Evolutionary conservation across 2,888 invertebrate genomes (phyloP), one percentile per base, ranked within the genome.

Genomic region (Allophyes oxyacanthae): DNA sequence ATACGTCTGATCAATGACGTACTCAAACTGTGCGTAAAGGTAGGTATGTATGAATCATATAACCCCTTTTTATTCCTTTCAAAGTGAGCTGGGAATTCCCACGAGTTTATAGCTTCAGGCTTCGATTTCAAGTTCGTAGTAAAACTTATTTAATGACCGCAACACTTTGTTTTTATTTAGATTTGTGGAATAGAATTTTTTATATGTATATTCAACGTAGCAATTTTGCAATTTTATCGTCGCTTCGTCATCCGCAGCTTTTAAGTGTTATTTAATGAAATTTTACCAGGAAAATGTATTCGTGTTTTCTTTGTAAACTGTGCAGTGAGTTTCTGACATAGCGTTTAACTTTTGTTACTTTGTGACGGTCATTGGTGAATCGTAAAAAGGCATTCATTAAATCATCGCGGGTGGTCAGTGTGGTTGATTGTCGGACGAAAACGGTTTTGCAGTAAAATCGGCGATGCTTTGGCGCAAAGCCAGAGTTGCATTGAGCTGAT

Each of bases 11-110:
- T 69, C 63, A 68, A 68, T 74, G 75, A 64, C 56, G 69, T 61
- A 65, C 40, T 34, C 49, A 67, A 60, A 48, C 53, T 58, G 43
- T 54, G 55, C 61, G 58, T 60, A 64, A 54, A 20, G 20, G 20
- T 20, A 64, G 61, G 70, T 74, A 77, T 78, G 76, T 71, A 77
- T 86, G 84, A 84, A 75, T 87, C 88, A n/a, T n/a, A 88, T 77
- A 77, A 65, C 51, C 64, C 49, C 49, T 79, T 82, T 86, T 85
- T 82, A 72, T 71, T 67, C 73, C 64, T 78, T 81, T 78, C 65
- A 55, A 66, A 48, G 15, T 60, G 53, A 66, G 67, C 67, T 78
- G 84, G 84, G 81, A 75, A 71, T 86, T 87, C 85, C 85, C 87
- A 86, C 79, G 82, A 61, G 57, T 69, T 72, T 77, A 77, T 78